These are phyloP conservation scores for Perizoma flavofasciatum DNA, from an alignment of 2,888 invertebrate species.

Conservation along the genomic window DNA sequence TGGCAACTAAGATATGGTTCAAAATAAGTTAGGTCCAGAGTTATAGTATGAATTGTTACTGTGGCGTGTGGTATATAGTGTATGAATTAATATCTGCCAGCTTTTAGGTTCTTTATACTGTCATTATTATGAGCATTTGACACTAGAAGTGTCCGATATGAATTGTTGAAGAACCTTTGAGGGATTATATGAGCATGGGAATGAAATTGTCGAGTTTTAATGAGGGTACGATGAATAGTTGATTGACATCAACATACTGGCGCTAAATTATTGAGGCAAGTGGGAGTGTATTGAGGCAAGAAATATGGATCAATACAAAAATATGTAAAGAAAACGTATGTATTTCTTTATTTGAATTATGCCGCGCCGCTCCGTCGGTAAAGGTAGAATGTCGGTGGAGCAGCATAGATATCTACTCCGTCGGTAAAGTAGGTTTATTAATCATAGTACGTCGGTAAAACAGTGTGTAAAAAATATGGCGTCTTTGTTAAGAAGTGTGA, in stretches of 20 bases:
- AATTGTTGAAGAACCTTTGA: slow-evolving; percentile 57
- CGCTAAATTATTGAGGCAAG: neutral
- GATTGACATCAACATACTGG: slow-evolving; percentile 10
- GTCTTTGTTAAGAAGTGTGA: no score
- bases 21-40: slow-evolving; percentile 2
- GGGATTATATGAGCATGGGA: slow-evolving; percentile 49
- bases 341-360: no score
- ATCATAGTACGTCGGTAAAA: no score
- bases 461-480: no score
- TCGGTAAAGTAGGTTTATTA: no score
- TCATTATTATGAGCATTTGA: slow-evolving; percentile 64
- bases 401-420: no score
- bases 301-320: no score
- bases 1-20: slow-evolving; percentile 8
- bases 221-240: slow-evolving; percentile 23
- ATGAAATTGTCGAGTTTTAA: slow-evolving; percentile 22
- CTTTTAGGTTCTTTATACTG: slow-evolving; percentile 57
- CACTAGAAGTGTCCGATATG: slow-evolving; percentile 70
- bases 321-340: no score
- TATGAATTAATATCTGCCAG: slow-evolving; percentile 72
- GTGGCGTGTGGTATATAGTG: slow-evolving; percentile 30
- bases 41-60: neutral
- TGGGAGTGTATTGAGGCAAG: no score
- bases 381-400: no score
- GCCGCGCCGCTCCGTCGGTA: no score